Conservation (phyloP, 2,113 vertebrate species). For the Coptodon bakossiorum region DNA sequence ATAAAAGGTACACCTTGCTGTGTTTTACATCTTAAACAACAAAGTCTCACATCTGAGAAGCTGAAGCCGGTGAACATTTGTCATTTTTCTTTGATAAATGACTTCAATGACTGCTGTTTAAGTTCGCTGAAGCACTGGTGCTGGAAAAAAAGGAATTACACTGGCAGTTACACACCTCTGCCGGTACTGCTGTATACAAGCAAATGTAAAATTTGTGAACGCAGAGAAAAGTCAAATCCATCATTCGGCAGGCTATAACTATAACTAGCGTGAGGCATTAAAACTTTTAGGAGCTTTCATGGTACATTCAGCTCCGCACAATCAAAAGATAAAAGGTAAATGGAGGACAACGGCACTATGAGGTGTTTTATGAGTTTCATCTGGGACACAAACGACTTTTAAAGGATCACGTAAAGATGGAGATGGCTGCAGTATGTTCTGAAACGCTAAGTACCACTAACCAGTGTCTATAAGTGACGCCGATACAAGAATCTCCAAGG, state of each 20-base stretch:
- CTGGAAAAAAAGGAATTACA: background rate
- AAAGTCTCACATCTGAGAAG: background rate
- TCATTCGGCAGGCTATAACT: slow-evolving; percentile 3
- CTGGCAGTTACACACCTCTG: background rate
- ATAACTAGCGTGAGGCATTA: slow-evolving; percentile 6
- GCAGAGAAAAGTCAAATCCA: slow-evolving; percentile 21
- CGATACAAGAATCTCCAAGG: slow-evolving; percentile 53
- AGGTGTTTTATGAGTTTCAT: slow-evolving; percentile 37
- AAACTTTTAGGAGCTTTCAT: slow-evolving; percentile 16
- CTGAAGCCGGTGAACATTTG: background rate
- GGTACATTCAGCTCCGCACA: slow-evolving; percentile 37
- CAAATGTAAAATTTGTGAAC: background rate
- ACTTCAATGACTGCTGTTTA: background rate
- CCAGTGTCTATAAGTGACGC: slow-evolving; percentile 21
- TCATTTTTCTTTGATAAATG: background rate
- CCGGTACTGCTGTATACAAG: background rate
- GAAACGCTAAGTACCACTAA: slow-evolving; percentile 16
- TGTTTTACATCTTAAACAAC: background rate
- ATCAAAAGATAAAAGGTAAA: slow-evolving; percentile 37
- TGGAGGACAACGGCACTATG: background rate
- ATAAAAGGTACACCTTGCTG: background rate
- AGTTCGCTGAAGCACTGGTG: background rate
- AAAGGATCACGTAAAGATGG: slow-evolving; percentile 16
- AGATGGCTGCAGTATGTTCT: slow-evolving; percentile 25
- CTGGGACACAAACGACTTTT: slow-evolving; percentile 16